Conservation (phyloP, 1,140 invertebrate species). For the honey bee (Apis mellifera) region DNA sequence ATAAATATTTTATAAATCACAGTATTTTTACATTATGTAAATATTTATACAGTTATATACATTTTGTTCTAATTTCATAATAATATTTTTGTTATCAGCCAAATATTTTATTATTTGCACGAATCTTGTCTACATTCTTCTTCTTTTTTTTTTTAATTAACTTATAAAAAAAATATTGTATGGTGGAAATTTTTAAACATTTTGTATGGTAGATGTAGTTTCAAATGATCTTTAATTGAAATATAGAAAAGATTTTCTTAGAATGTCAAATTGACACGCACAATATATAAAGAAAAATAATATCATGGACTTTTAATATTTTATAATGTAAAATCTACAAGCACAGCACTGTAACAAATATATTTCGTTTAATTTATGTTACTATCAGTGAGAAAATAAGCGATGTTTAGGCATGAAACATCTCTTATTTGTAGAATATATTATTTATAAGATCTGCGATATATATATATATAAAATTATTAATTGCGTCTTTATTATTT, state of each 20-base stretch:
- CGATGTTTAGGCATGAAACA: conserved; percentile 26
- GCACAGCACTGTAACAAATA: neutral
- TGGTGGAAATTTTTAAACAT: conserved; percentile 28
- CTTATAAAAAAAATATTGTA: neutral
- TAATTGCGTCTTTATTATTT: conserved; percentile 37
- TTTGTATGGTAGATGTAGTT: conserved; percentile 3
- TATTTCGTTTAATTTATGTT: conserved; percentile 30
- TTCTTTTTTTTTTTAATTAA: no score
- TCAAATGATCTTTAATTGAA: neutral
- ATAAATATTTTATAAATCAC: neutral
- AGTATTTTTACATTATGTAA: neutral
- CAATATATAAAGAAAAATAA: conserved; percentile 15
- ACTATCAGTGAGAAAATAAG: conserved; percentile 37
- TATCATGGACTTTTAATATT: conserved; percentile 5
- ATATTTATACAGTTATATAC: neutral
- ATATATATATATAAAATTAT: conserved; percentile 1
- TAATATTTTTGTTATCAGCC: neutral
- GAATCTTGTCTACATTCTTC: neutral
- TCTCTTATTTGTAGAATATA: conserved; percentile 27
- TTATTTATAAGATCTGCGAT: conserved; percentile 34
- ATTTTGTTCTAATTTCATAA: conserved; percentile 2
- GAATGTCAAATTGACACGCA: conserved; percentile 21
- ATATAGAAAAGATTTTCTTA: neutral
- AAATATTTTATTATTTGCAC: neutral
- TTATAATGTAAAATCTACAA: neutral